Base-by-base conservation (phyloP, 2,797 vertebrate genomes). In the Emydoidea blandingii region DNA sequence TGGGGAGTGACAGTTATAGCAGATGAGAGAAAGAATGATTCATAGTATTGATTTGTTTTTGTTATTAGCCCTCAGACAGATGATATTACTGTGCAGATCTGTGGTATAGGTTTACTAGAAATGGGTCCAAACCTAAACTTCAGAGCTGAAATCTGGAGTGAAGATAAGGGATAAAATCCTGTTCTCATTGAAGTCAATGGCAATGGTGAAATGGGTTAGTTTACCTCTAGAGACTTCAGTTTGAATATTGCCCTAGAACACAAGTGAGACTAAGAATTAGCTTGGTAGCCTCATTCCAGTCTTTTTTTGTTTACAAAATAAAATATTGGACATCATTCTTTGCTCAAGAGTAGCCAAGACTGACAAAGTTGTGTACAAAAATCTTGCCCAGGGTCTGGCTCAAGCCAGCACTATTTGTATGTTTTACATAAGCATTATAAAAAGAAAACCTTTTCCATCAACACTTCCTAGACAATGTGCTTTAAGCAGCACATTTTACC, bases 391-490 rank as follows among this genome's bases (percentile, higher is more conserved):
- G 1, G 47, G 31, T 56, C 50, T 91, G 54, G 2, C 37, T 83
- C 68, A 87, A 92, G 25, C n/a, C n/a, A 50, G 12, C 12, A 21
- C 76, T 94, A 31, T 87, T 90, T 92, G 62, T 72, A 19, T 54
- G 50, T 88, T 92, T 83, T 89, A 72, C 9, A 11, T 57, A 81
- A 89, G 25, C 21, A 68, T 12, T 50, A 19, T 80, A 79, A 94
- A 81, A 11, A 91, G 53, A 90, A 72, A 96, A 56, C 6, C 16
- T 34, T 87, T 89, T 91, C 78, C 80, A 80, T 74, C 49, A 87
- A 86, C 18, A 90, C 8, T 82, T 88, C 10, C 12, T 65, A 29
- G 6, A 18, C 81, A 44, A 80, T 84, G 83, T 52, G 6, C 41
- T 54, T 94, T 95, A 54, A 88, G 18, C 18, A 41, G 34, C 15